phyloP scores from a whole-genome alignment of 35 echinoderm and acorn worm species.

The Chiridota heheva region DNA sequence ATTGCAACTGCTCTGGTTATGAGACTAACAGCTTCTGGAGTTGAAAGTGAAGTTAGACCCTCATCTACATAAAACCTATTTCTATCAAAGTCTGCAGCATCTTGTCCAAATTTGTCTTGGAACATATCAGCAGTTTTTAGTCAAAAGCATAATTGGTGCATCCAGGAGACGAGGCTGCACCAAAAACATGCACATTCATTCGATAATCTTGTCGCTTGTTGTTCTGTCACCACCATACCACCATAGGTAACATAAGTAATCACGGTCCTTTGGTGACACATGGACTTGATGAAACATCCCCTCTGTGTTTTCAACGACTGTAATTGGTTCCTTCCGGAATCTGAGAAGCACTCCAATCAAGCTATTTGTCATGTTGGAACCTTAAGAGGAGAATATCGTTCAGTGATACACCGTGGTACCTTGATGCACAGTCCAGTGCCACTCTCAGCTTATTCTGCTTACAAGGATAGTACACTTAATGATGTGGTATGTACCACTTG shows the following conservation, averaged over 20 bases:
- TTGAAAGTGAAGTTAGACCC: conserved; percentile 38
- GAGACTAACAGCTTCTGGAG: conserved; percentile 15
- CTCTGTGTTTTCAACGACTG: conserved; percentile 32
- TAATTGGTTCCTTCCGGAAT: conserved; percentile 33
- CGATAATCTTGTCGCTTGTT: conserved; percentile 16
- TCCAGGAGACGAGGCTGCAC: conserved; percentile 36
- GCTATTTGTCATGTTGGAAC: conserved; percentile 51
- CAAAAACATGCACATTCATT: conserved; percentile 54
- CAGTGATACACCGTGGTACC: conserved; percentile 40
- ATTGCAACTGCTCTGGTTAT: neutral
- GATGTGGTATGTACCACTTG: conserved; percentile 60
- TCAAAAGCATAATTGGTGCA: conserved; percentile 52
- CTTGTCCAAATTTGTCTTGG: neutral
- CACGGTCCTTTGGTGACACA: neutral
- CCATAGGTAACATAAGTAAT: conserved; percentile 53
- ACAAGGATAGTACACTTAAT: conserved; percentile 21
- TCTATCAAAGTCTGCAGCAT: conserved; percentile 10
- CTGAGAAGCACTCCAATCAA: conserved; percentile 47
- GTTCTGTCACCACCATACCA: conserved; percentile 19
- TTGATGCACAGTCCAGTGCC: conserved; percentile 60
- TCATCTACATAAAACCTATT: conserved; percentile 66
- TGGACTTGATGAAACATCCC: conserved; percentile 51
- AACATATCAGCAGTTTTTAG: conserved; percentile 17
- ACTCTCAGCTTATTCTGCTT: conserved; percentile 37
- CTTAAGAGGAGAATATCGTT: conserved; percentile 62